phyloP scores from a whole-genome alignment of 2,113 vertebrate species.

The Camelus dromedarius region DNA sequence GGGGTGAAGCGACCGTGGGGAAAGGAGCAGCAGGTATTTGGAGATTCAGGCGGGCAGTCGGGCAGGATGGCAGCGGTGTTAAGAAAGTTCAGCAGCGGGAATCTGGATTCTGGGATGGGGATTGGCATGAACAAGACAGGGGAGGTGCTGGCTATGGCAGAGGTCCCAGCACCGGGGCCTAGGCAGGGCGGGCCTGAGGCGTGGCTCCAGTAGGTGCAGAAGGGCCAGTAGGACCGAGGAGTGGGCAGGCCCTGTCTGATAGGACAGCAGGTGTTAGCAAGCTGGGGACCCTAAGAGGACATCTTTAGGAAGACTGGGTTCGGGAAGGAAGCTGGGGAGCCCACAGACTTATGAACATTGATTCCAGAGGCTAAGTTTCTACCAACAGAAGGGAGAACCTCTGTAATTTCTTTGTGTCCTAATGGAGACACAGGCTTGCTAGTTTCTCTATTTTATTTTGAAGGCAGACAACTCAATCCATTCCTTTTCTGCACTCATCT shows the following conservation, averaged over 20 bases:
- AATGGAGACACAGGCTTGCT: not conserved
- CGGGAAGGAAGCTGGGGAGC: not conserved
- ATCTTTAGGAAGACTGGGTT: not conserved
- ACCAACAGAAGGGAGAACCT: constrained; percentile 1
- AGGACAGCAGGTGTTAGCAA: not conserved
- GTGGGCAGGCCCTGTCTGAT: not conserved
- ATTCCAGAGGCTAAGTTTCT: not conserved
- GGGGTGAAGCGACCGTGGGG: not conserved
- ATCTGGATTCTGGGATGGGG: not conserved
- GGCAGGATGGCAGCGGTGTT: not conserved
- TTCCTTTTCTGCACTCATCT: not conserved
- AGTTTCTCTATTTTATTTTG: not conserved
- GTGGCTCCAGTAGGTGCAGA: not conserved
- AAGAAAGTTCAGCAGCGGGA: not conserved
- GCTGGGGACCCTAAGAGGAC: no score
- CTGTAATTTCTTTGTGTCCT: not conserved
- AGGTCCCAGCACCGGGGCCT: not conserved
- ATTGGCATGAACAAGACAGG: not conserved
- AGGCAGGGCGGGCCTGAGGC: not conserved
- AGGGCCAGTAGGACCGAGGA: not conserved
- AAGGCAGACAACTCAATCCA: not conserved
- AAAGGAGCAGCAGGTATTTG: not conserved
- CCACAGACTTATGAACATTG: not conserved
- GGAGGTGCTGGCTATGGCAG: not conserved
- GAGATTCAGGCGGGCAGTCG: not conserved